Conservation (phyloP, 1,140 invertebrate species). For the Augochlora pura region DNA sequence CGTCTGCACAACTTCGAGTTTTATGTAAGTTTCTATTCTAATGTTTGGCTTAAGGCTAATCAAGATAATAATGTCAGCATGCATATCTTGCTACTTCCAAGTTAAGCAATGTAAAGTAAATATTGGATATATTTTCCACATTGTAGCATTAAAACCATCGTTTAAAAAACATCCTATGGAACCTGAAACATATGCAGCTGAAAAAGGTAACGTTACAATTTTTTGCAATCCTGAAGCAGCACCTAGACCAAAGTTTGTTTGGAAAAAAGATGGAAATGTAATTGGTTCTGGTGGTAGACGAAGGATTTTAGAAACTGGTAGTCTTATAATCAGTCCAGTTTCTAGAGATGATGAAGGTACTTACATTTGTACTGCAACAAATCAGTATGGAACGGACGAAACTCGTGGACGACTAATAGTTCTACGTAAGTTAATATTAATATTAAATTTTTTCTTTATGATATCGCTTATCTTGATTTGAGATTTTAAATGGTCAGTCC, state of each 20-base stretch:
- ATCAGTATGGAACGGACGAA: constrained; percentile 90
- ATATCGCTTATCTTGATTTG: too few species aligned
- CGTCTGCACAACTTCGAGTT: constrained; percentile 93
- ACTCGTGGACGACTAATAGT: constrained; percentile 91
- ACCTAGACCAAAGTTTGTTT: constrained; percentile 92
- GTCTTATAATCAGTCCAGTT: constrained; percentile 92
- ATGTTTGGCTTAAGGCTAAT: background rate
- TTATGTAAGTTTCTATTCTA: constrained; percentile 81
- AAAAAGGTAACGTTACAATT: constrained; percentile 95
- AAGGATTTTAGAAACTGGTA: constrained; percentile 90
- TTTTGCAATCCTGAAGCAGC: constrained; percentile 96
- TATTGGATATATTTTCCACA: constrained; percentile 8
- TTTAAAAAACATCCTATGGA: constrained; percentile 95
- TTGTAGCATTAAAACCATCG: constrained; percentile 89
- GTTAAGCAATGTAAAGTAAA: too few species aligned
- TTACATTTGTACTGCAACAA: constrained; percentile 94
- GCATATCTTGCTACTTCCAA: too few species aligned
- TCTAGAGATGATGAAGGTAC: constrained; percentile 92
- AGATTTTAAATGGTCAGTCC: too few species aligned
- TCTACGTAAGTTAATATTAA: constrained; percentile 83
- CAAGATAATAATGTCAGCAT: too few species aligned
- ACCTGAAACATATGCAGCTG: constrained; percentile 92
- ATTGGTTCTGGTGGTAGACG: constrained; percentile 89
- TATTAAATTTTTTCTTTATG: background rate
- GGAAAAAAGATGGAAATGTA: constrained; percentile 94